Conservation (phyloP, 2,888 invertebrate genomes). For the Athalia circularis region DNA sequence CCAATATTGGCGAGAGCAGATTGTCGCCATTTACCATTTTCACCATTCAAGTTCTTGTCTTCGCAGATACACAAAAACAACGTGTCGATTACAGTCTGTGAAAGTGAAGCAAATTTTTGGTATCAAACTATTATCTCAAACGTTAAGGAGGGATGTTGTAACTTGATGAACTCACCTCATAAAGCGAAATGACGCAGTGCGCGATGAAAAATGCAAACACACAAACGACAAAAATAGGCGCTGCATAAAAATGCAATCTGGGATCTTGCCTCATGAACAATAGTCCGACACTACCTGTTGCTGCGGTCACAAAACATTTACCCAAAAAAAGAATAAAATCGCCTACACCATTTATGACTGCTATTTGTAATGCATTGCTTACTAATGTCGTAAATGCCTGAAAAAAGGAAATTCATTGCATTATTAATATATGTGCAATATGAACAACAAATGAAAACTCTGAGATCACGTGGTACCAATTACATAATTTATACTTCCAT, state of each 20-base stretch:
- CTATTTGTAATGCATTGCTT: slow-evolving; percentile 90
- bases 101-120: slow-evolving; percentile 53
- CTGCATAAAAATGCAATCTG: slow-evolving; percentile 88
- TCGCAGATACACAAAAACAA: slow-evolving; percentile 96
- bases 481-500: slow-evolving; percentile 18
- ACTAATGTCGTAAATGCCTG: slow-evolving; percentile 92
- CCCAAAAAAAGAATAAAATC: slow-evolving; percentile 95
- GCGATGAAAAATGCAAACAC: slow-evolving; percentile 94
- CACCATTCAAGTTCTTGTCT: slow-evolving; percentile 89
- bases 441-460: slow-evolving; percentile 29
- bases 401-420: slow-evolving; percentile 53
- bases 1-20: slow-evolving; percentile 67
- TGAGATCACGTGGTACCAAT: neutral
- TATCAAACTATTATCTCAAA: neutral
- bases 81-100: slow-evolving; percentile 95
- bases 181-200: slow-evolving; percentile 93
- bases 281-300: slow-evolving; percentile 87
- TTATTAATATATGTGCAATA: neutral
- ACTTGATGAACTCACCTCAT: slow-evolving; percentile 83
- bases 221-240: slow-evolving; percentile 89
- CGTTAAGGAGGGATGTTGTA: slow-evolving; percentile 8
- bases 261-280: slow-evolving; percentile 84
- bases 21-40: slow-evolving; percentile 77
- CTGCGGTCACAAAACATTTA: slow-evolving; percentile 87
- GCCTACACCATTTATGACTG: slow-evolving; percentile 94